phyloP scores from a whole-genome alignment of 2,888 invertebrate species.

The Tubiluchus corallicola region DNA sequence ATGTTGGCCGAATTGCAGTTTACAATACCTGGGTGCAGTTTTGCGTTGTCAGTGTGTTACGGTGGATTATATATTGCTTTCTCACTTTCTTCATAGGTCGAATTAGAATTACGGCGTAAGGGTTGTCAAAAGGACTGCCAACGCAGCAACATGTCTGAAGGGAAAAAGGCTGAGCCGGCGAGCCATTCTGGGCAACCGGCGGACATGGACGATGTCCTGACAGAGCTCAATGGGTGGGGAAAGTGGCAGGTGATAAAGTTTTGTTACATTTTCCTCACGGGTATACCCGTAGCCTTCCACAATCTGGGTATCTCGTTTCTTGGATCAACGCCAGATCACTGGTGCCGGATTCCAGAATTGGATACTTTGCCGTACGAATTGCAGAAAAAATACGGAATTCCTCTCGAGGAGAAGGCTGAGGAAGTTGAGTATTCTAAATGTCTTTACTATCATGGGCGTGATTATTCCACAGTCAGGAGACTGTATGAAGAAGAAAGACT shows the following conservation, averaged over 20 bases:
- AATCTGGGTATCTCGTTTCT: not conserved
- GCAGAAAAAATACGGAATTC: not conserved
- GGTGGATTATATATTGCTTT: too few relatives aligned
- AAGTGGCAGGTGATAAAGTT: not conserved
- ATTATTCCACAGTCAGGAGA: not conserved
- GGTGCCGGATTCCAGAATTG: conserved; percentile 1
- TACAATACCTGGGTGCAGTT: too few relatives aligned
- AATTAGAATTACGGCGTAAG: too few relatives aligned
- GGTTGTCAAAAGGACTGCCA: too few relatives aligned
- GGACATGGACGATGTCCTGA: too few relatives aligned
- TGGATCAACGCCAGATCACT: not conserved
- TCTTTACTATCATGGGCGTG: not conserved
- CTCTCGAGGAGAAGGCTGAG: not conserved
- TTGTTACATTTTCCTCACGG: not conserved
- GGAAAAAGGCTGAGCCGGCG: too few relatives aligned
- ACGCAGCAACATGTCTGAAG: too few relatives aligned
- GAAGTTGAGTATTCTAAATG: not conserved
- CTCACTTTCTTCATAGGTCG: too few relatives aligned
- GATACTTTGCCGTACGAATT: not conserved
- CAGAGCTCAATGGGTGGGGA: too few relatives aligned
- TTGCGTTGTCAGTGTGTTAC: too few relatives aligned
- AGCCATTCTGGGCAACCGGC: too few relatives aligned
- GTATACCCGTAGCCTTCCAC: not conserved
- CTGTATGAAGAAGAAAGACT: not conserved
- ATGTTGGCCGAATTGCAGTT: too few relatives aligned